Evolutionary conservation across 2,113 vertebrate species (phyloP).

Genomic region (Tachuris rubrigastra): DNA sequence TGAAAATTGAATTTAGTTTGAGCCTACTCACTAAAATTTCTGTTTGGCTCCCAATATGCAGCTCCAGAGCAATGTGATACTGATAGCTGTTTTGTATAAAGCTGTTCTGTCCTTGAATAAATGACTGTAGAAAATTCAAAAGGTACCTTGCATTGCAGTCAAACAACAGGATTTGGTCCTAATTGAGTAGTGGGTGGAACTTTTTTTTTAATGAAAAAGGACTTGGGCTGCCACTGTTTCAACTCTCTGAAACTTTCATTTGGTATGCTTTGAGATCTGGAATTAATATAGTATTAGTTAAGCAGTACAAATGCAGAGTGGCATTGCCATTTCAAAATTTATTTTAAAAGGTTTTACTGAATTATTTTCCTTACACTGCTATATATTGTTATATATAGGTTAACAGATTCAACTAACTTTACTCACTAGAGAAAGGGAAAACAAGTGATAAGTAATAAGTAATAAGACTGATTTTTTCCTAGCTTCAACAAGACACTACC

Average conservation of each 20-base stretch:
- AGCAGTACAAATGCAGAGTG: not conserved
- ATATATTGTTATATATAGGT: not conserved
- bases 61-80: not conserved
- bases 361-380: not conserved
- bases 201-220: not conserved
- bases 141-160: not conserved
- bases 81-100: not conserved
- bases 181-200: not conserved
- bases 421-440: not conserved
- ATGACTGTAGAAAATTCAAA: slow-evolving; percentile 10
- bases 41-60: not conserved
- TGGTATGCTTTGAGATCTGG: not conserved
- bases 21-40: not conserved
- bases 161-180: not conserved
- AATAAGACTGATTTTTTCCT: not conserved
- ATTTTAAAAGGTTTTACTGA: not conserved
- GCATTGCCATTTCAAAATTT: not conserved
- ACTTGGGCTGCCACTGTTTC: not conserved
- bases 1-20: not conserved
- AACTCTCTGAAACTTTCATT: not conserved
- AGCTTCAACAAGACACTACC: not conserved
- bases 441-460: not conserved
- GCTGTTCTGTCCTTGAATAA: not conserved
- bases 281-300: not conserved
- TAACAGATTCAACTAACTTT: not conserved